A percentile compares a stretch with the other conserved stretches of the same genome.
Conservation (phyloP, 2,113 vertebrate species). For the Addax nasomaculatus region DNA sequence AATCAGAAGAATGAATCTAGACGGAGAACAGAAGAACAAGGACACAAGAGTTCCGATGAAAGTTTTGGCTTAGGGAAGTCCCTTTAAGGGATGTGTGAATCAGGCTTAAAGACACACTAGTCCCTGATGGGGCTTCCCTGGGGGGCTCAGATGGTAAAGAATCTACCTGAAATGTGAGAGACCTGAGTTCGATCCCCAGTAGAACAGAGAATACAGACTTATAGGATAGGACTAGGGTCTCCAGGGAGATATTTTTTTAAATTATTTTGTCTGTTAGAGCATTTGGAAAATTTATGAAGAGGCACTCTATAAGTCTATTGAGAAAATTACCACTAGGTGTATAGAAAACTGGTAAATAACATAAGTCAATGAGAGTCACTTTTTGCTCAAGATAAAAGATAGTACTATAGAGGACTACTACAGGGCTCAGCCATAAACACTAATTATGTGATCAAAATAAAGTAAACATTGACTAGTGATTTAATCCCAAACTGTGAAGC, state of each 20-base stretch:
- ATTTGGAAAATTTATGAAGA: not conserved
- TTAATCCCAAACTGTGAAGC: not conserved
- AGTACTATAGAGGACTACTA: not conserved
- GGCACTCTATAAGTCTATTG: not conserved
- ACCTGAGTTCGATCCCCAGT: not conserved
- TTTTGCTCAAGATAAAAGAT: not conserved
- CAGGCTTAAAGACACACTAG: not conserved
- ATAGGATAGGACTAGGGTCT: not conserved
- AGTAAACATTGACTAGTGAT: not conserved
- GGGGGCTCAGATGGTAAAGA: accelerated
- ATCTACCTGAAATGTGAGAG: not conserved
- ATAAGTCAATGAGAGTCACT: not conserved
- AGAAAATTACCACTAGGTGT: not conserved
- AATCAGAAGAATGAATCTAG: not conserved
- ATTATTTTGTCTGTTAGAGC: not conserved
- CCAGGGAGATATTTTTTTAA: not conserved
- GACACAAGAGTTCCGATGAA: not conserved
- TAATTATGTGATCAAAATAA: not conserved
- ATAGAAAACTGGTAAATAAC: not conserved
- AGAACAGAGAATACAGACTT: not conserved
- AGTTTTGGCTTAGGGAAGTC: no score
- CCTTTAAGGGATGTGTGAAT: not conserved
- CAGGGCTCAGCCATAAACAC: not conserved
- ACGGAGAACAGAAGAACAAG: not conserved
- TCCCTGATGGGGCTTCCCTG: not conserved